Percentiles rank a stretch among this genome's conserved stretches.
phyloP scores from a whole-genome alignment of 2,113 vertebrate genomes.

The Ammodytes marinus region DNA sequence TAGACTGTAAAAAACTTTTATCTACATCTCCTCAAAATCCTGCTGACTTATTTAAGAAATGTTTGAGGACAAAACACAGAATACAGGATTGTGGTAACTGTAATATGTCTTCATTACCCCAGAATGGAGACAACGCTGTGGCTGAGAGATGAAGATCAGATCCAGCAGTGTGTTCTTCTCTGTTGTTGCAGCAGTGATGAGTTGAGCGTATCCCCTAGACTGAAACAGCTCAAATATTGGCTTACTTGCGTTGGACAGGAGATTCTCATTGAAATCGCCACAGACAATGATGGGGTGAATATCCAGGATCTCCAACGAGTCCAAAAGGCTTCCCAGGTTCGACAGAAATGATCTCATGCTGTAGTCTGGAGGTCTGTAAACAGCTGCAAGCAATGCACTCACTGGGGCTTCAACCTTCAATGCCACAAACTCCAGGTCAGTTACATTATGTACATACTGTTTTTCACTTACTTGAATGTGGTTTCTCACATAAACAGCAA shows the following conservation, averaged over 20 bases:
- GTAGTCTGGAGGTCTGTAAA: neutral
- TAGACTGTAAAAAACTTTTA: too few relatives aligned
- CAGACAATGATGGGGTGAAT: neutral
- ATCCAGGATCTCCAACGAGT: neutral
- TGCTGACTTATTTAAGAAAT: neutral
- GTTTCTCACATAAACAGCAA: neutral
- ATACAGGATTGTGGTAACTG: neutral
- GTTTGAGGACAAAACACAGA: neutral
- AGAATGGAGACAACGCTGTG: constrained; percentile 2
- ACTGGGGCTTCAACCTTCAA: neutral
- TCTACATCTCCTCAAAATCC: too few relatives aligned
- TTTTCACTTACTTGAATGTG: neutral
- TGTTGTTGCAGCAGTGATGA: neutral
- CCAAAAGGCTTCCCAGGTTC: neutral
- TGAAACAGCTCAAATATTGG: neutral
- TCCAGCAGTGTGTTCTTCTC: constrained; percentile 12
- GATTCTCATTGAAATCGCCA: neutral
- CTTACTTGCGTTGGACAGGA: neutral
- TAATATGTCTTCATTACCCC: neutral
- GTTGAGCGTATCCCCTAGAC: neutral
- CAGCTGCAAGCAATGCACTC: neutral
- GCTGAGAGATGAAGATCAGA: constrained; percentile 7
- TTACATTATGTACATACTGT: neutral
- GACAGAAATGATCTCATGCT: neutral
- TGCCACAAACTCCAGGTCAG: neutral